These are phyloP conservation scores for Paramacrobiotus metropolitanus DNA, from an alignment of 1,140 invertebrate species.

Conservation along the genomic window DNA sequence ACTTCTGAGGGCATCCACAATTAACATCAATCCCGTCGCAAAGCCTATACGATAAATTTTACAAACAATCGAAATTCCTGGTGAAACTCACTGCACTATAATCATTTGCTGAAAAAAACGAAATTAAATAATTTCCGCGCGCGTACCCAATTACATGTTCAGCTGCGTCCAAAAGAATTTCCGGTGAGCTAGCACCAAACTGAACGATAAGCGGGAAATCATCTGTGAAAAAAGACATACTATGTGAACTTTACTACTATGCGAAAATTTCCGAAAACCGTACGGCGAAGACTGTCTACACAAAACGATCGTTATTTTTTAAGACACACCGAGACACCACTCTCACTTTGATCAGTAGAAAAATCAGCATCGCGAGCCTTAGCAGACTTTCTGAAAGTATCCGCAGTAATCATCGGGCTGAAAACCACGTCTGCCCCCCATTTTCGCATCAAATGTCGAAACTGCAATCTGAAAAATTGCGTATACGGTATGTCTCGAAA, in stretches of 20 bases:
- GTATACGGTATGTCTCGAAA: no score
- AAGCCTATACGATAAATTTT: constrained; percentile 29
- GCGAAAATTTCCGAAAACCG: neutral
- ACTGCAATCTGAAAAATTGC: constrained; percentile 41
- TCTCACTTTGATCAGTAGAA: constrained; percentile 41
- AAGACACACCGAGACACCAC: neutral
- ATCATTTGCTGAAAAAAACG: constrained; percentile 5
- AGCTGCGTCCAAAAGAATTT: constrained; percentile 59
- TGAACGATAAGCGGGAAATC: constrained; percentile 72
- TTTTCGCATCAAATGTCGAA: constrained; percentile 49
- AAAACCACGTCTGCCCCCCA: constrained; percentile 73
- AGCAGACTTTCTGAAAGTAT: constrained; percentile 64
- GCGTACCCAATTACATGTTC: constrained; percentile 54
- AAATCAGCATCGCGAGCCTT: constrained; percentile 74
- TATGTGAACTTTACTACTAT: neutral
- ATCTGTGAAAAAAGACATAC: constrained; percentile 20
- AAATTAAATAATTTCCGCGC: neutral
- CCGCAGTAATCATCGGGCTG: constrained; percentile 85
- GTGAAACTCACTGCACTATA: constrained; percentile 7
- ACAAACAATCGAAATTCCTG: constrained; percentile 1
- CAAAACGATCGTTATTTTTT: constrained; percentile 8
- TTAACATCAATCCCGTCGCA: constrained; percentile 79
- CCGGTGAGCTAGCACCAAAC: constrained; percentile 63
- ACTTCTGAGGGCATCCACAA: constrained; percentile 80
- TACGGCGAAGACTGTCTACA: neutral